Percentiles rank a stretch among this genome's conserved stretches.
These are phyloP conservation scores for Pygoscelis antarcticus DNA, from an alignment of 2,113 vertebrate species.

Conservation along the genomic window DNA sequence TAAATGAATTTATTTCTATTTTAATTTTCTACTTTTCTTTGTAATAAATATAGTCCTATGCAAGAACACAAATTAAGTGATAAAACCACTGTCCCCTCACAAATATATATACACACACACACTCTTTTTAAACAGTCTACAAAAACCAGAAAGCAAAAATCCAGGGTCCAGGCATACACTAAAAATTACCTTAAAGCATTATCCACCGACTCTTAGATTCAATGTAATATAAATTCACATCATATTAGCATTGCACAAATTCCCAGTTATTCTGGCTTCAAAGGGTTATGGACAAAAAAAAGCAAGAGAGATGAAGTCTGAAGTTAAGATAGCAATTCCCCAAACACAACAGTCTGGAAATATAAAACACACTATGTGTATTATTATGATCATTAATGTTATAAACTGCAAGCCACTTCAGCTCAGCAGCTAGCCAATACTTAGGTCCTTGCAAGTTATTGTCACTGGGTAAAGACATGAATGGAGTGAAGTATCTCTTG, in stretches of 20 bases:
- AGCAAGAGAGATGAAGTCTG: background rate
- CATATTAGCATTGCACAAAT: background rate
- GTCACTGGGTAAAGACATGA: background rate
- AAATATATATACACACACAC: background rate
- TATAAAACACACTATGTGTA: background rate
- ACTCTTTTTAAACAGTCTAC: background rate
- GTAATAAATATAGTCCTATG: background rate
- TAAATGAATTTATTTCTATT: background rate
- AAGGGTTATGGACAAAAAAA: background rate
- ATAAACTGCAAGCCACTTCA: background rate
- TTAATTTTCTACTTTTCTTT: background rate
- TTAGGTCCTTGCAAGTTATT: background rate
- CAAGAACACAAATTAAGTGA: background rate
- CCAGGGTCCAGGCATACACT: background rate
- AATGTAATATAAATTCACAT: background rate
- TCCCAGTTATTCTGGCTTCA: background rate
- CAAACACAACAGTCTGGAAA: background rate
- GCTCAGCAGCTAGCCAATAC: background rate
- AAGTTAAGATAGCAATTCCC: background rate
- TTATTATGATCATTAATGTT: background rate
- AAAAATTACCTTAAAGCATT: background rate
- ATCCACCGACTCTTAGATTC: background rate
- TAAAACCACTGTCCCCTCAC: background rate
- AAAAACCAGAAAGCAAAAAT: background rate
- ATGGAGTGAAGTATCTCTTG: background rate